Percentiles rank a stretch among this genome's conserved stretches.
Conservation (phyloP, 1,140 invertebrate genomes). For the Lineus longissimus region DNA sequence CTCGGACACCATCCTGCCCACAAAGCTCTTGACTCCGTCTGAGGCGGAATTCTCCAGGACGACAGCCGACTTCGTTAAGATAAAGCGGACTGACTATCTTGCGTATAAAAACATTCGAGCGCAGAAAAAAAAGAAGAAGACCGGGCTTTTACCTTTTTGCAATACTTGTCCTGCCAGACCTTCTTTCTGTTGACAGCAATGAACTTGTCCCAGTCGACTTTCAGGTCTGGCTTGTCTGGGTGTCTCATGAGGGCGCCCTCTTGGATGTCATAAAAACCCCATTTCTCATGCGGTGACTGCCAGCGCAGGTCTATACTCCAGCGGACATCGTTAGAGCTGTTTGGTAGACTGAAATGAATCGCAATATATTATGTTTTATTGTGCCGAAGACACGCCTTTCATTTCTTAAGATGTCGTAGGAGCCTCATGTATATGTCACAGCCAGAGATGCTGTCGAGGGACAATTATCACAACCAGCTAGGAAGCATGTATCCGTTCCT, state of each 20-base stretch:
- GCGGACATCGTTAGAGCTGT: slow-evolving; percentile 36
- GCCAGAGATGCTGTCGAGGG: too few species aligned
- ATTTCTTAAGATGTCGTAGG: background rate
- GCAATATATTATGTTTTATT: background rate
- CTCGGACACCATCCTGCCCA: too few species aligned
- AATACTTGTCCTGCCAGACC: slow-evolving; percentile 34
- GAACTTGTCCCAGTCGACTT: slow-evolving; percentile 37
- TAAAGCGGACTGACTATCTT: too few species aligned
- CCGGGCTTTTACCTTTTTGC: slow-evolving; percentile 13
- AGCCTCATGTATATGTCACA: too few species aligned
- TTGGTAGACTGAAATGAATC: slow-evolving; percentile 29
- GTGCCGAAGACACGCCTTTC: too few species aligned
- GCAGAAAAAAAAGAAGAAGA: too few species aligned
- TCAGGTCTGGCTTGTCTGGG: slow-evolving; percentile 17
- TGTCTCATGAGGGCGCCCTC: slow-evolving; percentile 33
- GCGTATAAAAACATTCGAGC: too few species aligned
- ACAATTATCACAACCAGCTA: too few species aligned
- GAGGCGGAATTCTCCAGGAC: too few species aligned
- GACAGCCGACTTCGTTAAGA: too few species aligned
- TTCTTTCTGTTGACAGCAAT: slow-evolving; percentile 36
- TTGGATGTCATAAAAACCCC: slow-evolving; percentile 38
- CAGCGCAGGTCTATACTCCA: slow-evolving; percentile 43
- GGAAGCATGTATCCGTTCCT: too few species aligned
- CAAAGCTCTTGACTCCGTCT: too few species aligned
- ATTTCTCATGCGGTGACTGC: slow-evolving; percentile 35